Evolutionary conservation across 2,113 vertebrate genomes (phyloP).

Genomic region (Neogobius melanostomus): DNA sequence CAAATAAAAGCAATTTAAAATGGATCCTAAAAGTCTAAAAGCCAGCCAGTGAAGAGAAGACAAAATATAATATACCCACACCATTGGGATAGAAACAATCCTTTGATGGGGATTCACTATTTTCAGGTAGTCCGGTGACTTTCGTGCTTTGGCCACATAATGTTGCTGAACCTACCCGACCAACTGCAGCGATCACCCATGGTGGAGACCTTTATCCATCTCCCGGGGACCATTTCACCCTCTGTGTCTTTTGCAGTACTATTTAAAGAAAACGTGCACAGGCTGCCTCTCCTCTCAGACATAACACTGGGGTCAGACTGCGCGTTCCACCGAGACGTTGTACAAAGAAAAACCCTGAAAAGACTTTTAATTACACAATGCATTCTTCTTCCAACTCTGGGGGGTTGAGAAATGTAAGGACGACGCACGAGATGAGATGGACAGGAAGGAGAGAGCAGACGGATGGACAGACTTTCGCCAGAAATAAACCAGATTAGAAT

Average conservation of each 20-base stretch:
- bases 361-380: constrained; percentile 46
- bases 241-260: background rate
- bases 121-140: too few relatives aligned
- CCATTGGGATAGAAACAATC: too few relatives aligned
- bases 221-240: background rate
- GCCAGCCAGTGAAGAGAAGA: too few relatives aligned
- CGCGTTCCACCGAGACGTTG: constrained; percentile 20
- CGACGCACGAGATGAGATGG: constrained; percentile 11
- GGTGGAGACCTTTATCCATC: background rate
- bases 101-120: too few relatives aligned
- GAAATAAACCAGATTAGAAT: background rate
- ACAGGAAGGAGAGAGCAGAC: background rate
- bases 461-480: background rate
- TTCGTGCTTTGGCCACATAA: too few relatives aligned
- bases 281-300: background rate
- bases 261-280: background rate
- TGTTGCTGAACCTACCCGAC: too few relatives aligned
- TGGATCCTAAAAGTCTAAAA: too few relatives aligned
- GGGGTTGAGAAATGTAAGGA: constrained; percentile 43
- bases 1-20: too few relatives aligned
- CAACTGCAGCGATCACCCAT: too few relatives aligned
- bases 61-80: too few relatives aligned
- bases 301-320: constrained; percentile 5
- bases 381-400: constrained; percentile 44
- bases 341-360: constrained; percentile 27